These are phyloP conservation scores for Metridium senile DNA, from an alignment of 92 coral and sea anemone genomes.

Conservation along the genomic window DNA sequence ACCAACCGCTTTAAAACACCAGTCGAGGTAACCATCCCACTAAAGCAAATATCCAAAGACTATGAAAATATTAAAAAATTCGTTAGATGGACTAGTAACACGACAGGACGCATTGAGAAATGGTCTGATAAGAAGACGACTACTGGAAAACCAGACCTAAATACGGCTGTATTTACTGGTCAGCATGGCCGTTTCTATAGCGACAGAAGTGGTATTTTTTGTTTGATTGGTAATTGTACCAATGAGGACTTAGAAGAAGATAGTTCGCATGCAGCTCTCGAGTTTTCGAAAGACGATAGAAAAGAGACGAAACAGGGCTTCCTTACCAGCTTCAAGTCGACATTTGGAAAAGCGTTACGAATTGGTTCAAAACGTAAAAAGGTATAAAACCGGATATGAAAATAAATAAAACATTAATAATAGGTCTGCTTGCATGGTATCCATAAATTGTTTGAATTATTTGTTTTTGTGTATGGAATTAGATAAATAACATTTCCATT, in stretches of 20 bases:
- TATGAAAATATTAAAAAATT: slow-evolving; percentile 3
- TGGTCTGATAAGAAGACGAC: slow-evolving; percentile 25
- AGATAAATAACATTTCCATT: too few species aligned
- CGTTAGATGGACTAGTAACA: slow-evolving; percentile 14
- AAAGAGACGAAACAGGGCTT: slow-evolving; percentile 29
- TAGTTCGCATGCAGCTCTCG: too few species aligned
- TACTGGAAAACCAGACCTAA: slow-evolving; percentile 8
- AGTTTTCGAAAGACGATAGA: too few species aligned
- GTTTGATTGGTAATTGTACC: background rate
- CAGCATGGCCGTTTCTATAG: slow-evolving; percentile 7
- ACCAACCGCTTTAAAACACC: slow-evolving; percentile 18
- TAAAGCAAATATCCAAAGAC: slow-evolving; percentile 8
- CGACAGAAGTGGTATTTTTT: slow-evolving; percentile 23
- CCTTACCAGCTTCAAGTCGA: slow-evolving; percentile 11
- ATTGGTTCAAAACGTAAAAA: slow-evolving; percentile 18
- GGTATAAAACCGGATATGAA: too few species aligned
- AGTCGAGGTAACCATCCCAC: slow-evolving; percentile 16
- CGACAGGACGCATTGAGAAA: background rate
- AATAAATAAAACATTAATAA: too few species aligned
- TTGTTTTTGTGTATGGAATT: too few species aligned
- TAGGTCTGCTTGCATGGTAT: too few species aligned
- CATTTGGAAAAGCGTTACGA: slow-evolving; percentile 25
- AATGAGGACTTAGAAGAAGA: background rate
- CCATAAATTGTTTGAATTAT: too few species aligned
- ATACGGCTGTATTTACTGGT: slow-evolving; percentile 11